These are phyloP conservation scores for Acromyrmex charruanus DNA, from an alignment of 1,140 invertebrate genomes.

Conservation along the genomic window DNA sequence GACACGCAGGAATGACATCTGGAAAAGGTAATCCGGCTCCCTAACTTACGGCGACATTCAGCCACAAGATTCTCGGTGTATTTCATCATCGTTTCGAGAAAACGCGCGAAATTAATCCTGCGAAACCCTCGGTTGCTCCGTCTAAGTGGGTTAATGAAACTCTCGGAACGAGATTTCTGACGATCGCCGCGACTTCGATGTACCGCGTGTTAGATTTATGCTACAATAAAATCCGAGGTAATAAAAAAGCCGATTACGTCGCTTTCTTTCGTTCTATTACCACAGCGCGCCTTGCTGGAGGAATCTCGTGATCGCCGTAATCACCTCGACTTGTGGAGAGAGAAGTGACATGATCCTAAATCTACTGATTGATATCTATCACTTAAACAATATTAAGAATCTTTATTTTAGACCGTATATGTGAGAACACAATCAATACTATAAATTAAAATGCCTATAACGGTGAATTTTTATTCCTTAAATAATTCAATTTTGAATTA, in stretches of 20 bases:
- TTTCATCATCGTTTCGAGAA: constrained; percentile 74
- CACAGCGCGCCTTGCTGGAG: not conserved
- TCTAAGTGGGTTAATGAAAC: constrained; percentile 60
- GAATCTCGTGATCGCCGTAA: not conserved
- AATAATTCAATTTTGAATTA: too few species aligned
- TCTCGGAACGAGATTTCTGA: constrained; percentile 25
- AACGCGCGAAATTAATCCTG: constrained; percentile 36
- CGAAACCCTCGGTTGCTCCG: constrained; percentile 6
- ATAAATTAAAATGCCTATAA: too few species aligned
- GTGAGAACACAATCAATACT: too few species aligned
- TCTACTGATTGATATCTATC: not conserved
- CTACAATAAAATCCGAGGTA: constrained; percentile 35
- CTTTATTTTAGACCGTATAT: too few species aligned
- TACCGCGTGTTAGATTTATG: constrained; percentile 32
- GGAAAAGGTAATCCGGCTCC: constrained; percentile 65
- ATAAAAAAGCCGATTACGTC: constrained; percentile 15
- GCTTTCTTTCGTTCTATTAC: constrained; percentile 30
- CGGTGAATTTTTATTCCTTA: too few species aligned
- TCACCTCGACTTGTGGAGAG: not conserved
- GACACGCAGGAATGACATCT: constrained; percentile 62
- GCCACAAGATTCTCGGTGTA: constrained; percentile 45
- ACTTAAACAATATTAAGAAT: not conserved
- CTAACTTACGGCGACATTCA: constrained; percentile 15
- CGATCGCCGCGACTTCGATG: constrained; percentile 13
- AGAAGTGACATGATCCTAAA: constrained; percentile 9